phyloP scores from a whole-genome alignment of 53 echinoderm and acorn worm species.

The Temnopleurus reevesii region DNA sequence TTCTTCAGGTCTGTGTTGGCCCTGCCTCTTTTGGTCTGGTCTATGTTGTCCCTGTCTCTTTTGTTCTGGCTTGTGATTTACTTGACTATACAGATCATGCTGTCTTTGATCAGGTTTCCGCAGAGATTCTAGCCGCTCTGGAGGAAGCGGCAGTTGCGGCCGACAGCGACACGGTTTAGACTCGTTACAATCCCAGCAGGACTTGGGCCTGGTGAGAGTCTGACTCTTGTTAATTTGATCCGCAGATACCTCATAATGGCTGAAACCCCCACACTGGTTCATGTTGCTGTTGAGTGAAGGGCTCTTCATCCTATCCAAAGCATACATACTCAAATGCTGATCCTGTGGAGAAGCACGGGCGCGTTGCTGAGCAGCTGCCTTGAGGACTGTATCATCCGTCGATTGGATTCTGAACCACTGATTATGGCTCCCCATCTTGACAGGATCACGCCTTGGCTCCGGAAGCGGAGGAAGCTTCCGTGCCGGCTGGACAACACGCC shows the following conservation, averaged over 20 bases:
- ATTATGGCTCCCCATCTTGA: slow-evolving; percentile 24
- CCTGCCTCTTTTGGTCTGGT: neutral
- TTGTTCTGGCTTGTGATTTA: neutral
- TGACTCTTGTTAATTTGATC: neutral
- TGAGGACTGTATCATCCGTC: neutral
- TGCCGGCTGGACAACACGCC: neutral
- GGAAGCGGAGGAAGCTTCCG: neutral
- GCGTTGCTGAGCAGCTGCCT: neutral
- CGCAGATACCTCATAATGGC: neutral
- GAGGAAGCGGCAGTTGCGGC: neutral
- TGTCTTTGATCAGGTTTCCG: neutral
- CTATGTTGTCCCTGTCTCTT: neutral
- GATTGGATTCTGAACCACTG: slow-evolving; percentile 51
- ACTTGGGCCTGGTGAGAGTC: slow-evolving; percentile 20
- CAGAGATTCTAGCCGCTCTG: too few relatives aligned
- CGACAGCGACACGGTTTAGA: neutral
- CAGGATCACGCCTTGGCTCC: slow-evolving; percentile 15
- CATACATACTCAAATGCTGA: neutral
- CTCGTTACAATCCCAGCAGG: slow-evolving; percentile 37
- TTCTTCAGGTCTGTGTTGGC: too few relatives aligned
- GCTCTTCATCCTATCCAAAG: neutral
- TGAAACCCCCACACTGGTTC: slow-evolving; percentile 11
- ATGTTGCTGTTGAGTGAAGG: slow-evolving; percentile 42
- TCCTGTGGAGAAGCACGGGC: neutral
- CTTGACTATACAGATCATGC: neutral